A percentile compares a stretch with the other conserved stretches of the same genome.
phyloP scores from a whole-genome alignment of 2,888 invertebrate species.

The Homarus gammarus region DNA sequence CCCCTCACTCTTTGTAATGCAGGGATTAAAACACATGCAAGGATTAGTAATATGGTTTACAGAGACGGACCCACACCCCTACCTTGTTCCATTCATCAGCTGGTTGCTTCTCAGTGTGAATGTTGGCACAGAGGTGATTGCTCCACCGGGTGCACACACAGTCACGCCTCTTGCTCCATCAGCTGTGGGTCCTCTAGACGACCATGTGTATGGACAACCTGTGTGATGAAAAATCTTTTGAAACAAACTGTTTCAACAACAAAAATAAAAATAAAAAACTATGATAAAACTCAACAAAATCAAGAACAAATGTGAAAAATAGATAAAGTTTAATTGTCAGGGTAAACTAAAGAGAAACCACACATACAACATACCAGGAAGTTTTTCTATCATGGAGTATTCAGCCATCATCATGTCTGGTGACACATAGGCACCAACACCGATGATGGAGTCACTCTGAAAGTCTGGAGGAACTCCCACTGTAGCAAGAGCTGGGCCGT shows the following conservation, averaged over 20 bases:
- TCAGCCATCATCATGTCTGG: slow-evolving; percentile 99
- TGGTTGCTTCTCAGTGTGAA: slow-evolving; percentile 90
- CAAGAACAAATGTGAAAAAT: too few species aligned
- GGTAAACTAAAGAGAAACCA: not conserved
- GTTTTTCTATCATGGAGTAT: slow-evolving; percentile 91
- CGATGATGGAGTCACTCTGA: slow-evolving; percentile 79
- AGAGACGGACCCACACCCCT: too few species aligned
- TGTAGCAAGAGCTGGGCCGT: slow-evolving; percentile 95
- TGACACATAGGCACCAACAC: slow-evolving; percentile 97
- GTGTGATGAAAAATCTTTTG: not conserved
- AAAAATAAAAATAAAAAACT: not conserved
- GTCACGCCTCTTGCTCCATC: slow-evolving; percentile 90
- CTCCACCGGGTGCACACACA: slow-evolving; percentile 96
- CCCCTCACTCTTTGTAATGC: not conserved
- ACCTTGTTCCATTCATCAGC: slow-evolving; percentile 94
- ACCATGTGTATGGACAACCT: slow-evolving; percentile 84
- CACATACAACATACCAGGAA: slow-evolving; percentile 84
- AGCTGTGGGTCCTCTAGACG: slow-evolving; percentile 84
- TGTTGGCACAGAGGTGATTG: slow-evolving; percentile 94
- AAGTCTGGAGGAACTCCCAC: slow-evolving; percentile 87
- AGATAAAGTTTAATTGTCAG: too few species aligned
- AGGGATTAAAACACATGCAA: not conserved
- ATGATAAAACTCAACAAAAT: not conserved
- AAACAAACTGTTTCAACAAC: too few species aligned
- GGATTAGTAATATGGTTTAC: not conserved